A percentile compares a stretch with the other conserved stretches of the same genome.
These are phyloP conservation scores for Crematogaster levior DNA, from an alignment of 2,888 invertebrate species.

Conservation along the genomic window DNA sequence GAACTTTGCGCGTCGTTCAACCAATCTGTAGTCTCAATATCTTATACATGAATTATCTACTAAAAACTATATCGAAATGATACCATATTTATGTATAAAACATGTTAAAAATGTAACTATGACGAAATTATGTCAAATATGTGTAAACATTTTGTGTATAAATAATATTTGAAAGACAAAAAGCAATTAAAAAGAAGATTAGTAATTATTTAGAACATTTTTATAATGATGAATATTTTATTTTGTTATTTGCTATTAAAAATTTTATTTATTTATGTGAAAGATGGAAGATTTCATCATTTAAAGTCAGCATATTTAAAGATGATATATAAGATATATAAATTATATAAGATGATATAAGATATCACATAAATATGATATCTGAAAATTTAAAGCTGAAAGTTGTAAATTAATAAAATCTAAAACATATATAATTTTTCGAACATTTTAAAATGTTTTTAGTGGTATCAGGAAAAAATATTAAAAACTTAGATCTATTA, in stretches of 20 bases:
- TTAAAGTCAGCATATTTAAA: too few relatives aligned
- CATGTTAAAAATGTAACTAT: not conserved
- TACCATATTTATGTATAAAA: not conserved
- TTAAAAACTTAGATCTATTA: not conserved
- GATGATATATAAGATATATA: too few relatives aligned
- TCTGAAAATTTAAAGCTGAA: too few relatives aligned
- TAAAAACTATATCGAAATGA: not conserved
- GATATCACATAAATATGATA: too few relatives aligned
- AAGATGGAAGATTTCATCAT: too few relatives aligned
- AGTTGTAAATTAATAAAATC: too few relatives aligned
- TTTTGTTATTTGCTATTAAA: too few relatives aligned
- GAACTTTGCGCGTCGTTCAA: conserved; percentile 7
- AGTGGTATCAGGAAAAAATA: not conserved
- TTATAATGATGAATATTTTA: too few relatives aligned
- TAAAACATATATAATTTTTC: too few relatives aligned
- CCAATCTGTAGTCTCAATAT: not conserved
- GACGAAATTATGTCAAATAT: not conserved
- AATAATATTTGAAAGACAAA: not conserved
- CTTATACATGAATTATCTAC: not conserved
- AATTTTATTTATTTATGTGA: too few relatives aligned
- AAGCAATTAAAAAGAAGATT: not conserved
- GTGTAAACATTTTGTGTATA: not conserved
- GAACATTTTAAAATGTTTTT: too few relatives aligned
- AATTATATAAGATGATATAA: too few relatives aligned
- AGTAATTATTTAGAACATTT: not conserved